Conservation (phyloP, 2,113 vertebrate genomes). For the Bostrychus sinensis region DNA sequence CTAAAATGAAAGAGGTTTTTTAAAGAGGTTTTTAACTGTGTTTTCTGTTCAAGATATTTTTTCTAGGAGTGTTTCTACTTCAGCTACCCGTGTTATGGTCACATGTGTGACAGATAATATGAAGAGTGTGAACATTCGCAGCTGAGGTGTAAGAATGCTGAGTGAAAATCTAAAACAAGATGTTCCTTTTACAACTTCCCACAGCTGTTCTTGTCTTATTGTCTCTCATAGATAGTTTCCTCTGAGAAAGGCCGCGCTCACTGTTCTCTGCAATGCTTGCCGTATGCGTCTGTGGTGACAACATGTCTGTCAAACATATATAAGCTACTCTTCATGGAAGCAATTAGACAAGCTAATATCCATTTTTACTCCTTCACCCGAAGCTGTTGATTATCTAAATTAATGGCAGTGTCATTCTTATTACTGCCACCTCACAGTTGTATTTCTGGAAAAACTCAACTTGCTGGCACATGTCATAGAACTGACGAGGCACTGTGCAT, state of each 20-base stretch:
- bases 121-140: slow-evolving; percentile 1
- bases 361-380: slow-evolving; percentile 11
- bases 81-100: not conserved
- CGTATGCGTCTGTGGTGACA: no score
- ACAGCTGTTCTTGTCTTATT: not conserved
- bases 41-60: not conserved
- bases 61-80: not conserved
- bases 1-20: no score
- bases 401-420: slow-evolving; percentile 34
- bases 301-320: slow-evolving; percentile 15
- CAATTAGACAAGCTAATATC: slow-evolving; percentile 34
- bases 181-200: not conserved
- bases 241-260: slow-evolving; percentile 26
- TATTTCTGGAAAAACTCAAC: slow-evolving; percentile 28
- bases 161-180: slow-evolving; percentile 4
- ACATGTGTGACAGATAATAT: not conserved
- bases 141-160: not conserved
- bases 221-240: slow-evolving; percentile 1
- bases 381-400: slow-evolving; percentile 38
- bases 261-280: no score
- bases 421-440: slow-evolving; percentile 9
- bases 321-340: slow-evolving; percentile 37
- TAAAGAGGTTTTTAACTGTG: no score
- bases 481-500: slow-evolving; percentile 7
- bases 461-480: slow-evolving; percentile 19